These are phyloP conservation scores for Sesamia inferens DNA, from an alignment of 2,888 invertebrate genomes.

Conservation along the genomic window DNA sequence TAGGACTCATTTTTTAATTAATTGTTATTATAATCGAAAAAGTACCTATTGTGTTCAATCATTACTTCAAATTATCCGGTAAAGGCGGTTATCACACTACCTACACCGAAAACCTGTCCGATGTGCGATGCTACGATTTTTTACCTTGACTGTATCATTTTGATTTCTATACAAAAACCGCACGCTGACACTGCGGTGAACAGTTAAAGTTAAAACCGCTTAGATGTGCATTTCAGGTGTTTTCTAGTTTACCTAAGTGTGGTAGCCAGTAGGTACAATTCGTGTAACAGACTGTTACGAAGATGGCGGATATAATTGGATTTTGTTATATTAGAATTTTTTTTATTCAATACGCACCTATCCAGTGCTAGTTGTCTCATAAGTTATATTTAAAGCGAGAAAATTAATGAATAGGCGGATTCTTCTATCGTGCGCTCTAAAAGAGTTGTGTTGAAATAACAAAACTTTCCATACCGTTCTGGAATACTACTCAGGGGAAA, in stretches of 20 bases:
- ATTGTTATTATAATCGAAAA: not conserved
- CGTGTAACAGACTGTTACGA: no score
- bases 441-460: conserved; percentile 50
- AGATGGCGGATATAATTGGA: no score
- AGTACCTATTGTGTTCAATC: not conserved
- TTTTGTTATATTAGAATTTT: no score
- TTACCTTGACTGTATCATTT: not conserved
- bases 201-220: no score
- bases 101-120: no score
- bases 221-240: no score
- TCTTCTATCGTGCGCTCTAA: conserved; percentile 24
- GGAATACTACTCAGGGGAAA: conserved; percentile 38
- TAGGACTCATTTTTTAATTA: not conserved
- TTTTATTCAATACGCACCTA: no score
- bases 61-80: not conserved
- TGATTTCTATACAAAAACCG: not conserved
- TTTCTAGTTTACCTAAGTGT: no score
- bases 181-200: not conserved
- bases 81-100: no score
- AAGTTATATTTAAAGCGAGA: conserved; percentile 10
- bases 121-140: not conserved
- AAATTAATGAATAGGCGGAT: conserved; percentile 27
- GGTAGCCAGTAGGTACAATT: no score
- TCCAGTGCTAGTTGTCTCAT: no score
- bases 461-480: conserved; percentile 53